These are phyloP conservation scores for Cataglyphis altisquamis DNA, from an alignment of 2,888 invertebrate species.

Conservation along the genomic window DNA sequence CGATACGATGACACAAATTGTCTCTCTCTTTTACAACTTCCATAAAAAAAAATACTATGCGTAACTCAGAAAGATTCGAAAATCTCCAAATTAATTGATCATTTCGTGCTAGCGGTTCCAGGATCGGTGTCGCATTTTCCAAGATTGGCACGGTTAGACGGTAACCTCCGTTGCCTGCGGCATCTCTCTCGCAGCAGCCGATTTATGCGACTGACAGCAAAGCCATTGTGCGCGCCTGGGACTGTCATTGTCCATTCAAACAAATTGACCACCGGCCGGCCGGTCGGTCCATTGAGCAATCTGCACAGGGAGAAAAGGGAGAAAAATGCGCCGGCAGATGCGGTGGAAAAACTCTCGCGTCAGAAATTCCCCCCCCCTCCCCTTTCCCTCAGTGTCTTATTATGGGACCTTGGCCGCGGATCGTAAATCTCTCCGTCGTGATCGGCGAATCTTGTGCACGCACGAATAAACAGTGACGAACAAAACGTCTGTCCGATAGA, in stretches of 20 bases:
- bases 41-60: background rate
- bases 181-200: slow-evolving; percentile 78
- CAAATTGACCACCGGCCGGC: slow-evolving; percentile 81
- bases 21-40: background rate
- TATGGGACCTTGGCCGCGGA: slow-evolving; percentile 29
- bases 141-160: slow-evolving; percentile 18
- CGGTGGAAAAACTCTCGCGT: slow-evolving; percentile 52
- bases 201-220: slow-evolving; percentile 79
- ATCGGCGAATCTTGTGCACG: slow-evolving; percentile 39
- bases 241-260: slow-evolving; percentile 80
- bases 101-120: slow-evolving; percentile 18
- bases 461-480: slow-evolving; percentile 35
- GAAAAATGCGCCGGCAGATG: slow-evolving; percentile 75
- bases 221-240: slow-evolving; percentile 66
- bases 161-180: slow-evolving; percentile 66
- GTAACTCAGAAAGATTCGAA: background rate
- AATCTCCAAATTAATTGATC: slow-evolving; percentile 25
- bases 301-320: slow-evolving; percentile 76
- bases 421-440: slow-evolving; percentile 34
- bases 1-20: background rate
- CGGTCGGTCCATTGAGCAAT: slow-evolving; percentile 79
- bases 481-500: slow-evolving; percentile 30
- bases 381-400: slow-evolving; percentile 32
- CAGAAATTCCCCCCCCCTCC: slow-evolving; percentile 50
- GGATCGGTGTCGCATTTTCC: slow-evolving; percentile 8